Conservation (phyloP, 2,113 vertebrate species). For the Ramphastos sulfuratus region DNA sequence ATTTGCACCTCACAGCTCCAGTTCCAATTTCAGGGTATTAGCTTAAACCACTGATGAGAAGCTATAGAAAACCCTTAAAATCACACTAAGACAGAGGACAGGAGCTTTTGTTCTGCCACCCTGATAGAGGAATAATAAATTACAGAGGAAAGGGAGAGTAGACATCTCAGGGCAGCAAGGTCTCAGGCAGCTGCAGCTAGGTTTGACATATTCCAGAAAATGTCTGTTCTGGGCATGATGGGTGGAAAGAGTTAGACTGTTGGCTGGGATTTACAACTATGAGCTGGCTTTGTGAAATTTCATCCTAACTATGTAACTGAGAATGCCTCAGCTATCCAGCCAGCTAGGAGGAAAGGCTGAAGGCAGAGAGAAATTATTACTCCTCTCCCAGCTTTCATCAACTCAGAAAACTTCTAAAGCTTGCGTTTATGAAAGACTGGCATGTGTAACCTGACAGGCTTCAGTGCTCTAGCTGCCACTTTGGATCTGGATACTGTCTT, state of each 20-base stretch:
- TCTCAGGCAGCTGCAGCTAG: not conserved
- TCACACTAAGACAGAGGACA: not conserved
- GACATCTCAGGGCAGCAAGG: not conserved
- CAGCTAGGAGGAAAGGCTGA: not conserved
- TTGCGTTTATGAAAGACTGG: not conserved
- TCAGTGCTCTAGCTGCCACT: not conserved
- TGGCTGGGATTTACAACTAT: not conserved
- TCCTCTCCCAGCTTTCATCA: not conserved
- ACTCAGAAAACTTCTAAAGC: not conserved
- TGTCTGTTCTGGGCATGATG: not conserved
- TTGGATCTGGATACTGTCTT: not conserved
- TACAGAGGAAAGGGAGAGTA: not conserved
- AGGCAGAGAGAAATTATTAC: not conserved
- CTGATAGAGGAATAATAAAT: not conserved
- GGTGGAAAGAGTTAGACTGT: slow-evolving; percentile 30
- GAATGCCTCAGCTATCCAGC: not conserved
- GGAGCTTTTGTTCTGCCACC: not conserved
- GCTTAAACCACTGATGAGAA: not conserved
- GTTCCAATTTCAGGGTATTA: not conserved
- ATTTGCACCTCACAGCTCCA: not conserved
- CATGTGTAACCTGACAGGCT: not conserved
- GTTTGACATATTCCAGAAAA: slow-evolving; percentile 17
- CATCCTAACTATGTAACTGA: not conserved
- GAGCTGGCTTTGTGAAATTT: slow-evolving; percentile 20
- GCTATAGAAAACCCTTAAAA: not conserved